Evolutionary conservation across 2,113 vertebrate species (phyloP).

Genomic region (Entomyzon cyanotis): DNA sequence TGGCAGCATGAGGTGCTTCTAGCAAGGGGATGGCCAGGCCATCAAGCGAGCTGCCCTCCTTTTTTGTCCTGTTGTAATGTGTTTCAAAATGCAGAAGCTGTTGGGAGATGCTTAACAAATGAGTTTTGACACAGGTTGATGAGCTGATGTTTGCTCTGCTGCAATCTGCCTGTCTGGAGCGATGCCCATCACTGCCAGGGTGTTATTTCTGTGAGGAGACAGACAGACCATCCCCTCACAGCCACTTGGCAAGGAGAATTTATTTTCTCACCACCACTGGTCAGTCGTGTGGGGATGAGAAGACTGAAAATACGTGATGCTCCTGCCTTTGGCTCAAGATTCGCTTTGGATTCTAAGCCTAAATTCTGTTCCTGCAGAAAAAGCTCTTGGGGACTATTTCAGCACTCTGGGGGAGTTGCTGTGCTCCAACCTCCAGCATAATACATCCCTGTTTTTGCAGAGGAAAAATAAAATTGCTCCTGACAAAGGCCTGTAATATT

Average conservation of each 20-base stretch:
- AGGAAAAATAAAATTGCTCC: background rate
- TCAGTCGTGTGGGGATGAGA: background rate
- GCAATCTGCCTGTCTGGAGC: background rate
- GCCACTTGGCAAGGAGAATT: background rate
- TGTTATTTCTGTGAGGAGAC: background rate
- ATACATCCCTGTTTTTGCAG: background rate
- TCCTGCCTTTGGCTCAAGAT: background rate
- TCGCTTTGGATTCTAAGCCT: background rate
- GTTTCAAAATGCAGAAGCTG: background rate
- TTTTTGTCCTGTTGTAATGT: background rate
- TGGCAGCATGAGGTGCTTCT: background rate
- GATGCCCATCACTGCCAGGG: fast-evolving
- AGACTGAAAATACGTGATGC: fast-evolving
- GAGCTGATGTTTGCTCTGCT: background rate
- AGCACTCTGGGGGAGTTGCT: background rate
- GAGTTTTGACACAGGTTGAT: background rate
- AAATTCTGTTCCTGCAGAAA: background rate
- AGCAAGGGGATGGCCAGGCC: background rate
- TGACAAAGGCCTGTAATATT: background rate
- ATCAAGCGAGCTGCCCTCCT: fast-evolving
- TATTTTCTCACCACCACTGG: background rate
- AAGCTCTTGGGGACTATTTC: background rate
- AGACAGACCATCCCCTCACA: background rate
- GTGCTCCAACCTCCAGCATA: background rate
- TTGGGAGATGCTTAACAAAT: background rate